Evolutionary conservation across 2,113 vertebrate genomes (phyloP), one percentile per base, ranked within the genome.

Genomic region (Chascanopsetta lugubris): DNA sequence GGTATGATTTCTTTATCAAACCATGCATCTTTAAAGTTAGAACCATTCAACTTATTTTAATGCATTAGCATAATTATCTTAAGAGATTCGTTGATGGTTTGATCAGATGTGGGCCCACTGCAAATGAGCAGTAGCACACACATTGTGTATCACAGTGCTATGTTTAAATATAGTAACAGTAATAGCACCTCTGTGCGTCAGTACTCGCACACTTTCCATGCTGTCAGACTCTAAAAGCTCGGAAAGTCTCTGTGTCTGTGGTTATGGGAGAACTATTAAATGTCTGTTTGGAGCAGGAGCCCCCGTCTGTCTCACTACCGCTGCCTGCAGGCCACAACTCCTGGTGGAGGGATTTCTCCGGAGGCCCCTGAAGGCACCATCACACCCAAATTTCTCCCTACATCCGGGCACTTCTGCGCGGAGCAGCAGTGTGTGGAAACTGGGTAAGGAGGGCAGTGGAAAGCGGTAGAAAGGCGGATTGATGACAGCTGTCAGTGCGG

Each of bases 401-500:
- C 87, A 90, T 90, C 87, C 89, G 89, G 89, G 89, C 18, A 26
- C 46, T 84, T 57, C 9, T 24, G 26, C 53, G 55, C 66, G 24
- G 17, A 50, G 15, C 72, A 69, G 79, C 59, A 69, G 79, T 56
- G 66, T 80, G 78, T 82, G 83, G 59, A 86, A 81, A 72, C 7
- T 61, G 83, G 69, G 59, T 58, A 46, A 76, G 63, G 81, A 82
- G 80, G 77, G 61, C 63, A 62, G 75, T 4, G 65, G 57, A 50
- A 49, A 76, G 69, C 61, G 55, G 58, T 25, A 61, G 72, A 75
- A 55, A 84, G 75, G 76, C 72, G 86, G 69, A 77, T 83, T 75
- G 87, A 85, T 91, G 87, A 90, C 88, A 91, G 90, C 88, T 91
- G 90, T 91, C 88, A 90, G 58, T 70, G 80, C n/a, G 60, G 73